phyloP scores from a whole-genome alignment of 2,888 invertebrate genomes.

The Sesia apiformis region DNA sequence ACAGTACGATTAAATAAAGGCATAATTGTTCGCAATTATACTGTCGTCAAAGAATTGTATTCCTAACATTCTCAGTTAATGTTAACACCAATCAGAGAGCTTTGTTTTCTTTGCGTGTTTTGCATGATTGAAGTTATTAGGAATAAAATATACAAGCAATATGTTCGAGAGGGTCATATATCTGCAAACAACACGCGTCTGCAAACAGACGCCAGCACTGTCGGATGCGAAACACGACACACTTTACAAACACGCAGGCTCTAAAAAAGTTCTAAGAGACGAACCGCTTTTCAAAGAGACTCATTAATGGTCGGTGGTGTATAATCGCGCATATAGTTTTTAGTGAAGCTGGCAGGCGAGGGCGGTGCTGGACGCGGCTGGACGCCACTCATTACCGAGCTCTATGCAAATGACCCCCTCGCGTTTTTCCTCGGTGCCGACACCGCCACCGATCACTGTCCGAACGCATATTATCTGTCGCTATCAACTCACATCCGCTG shows the following conservation, averaged over 20 bases:
- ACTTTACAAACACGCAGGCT: neutral
- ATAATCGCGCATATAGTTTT: constrained; percentile 29
- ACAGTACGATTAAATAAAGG: too few relatives aligned
- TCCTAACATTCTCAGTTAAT: too few relatives aligned
- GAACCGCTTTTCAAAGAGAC: constrained; percentile 24
- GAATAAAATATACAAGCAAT: too few relatives aligned
- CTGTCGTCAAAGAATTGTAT: too few relatives aligned
- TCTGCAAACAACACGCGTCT: too few relatives aligned
- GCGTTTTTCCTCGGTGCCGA: constrained; percentile 56
- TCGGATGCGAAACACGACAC: too few relatives aligned
- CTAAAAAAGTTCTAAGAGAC: constrained; percentile 20
- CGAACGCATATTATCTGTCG: constrained; percentile 57
- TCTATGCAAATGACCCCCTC: constrained; percentile 66
- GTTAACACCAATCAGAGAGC: too few relatives aligned
- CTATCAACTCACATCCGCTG: constrained; percentile 67
- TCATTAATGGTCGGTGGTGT: constrained; percentile 19
- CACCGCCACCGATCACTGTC: constrained; percentile 55
- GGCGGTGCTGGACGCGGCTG: constrained; percentile 21
- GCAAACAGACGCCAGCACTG: too few relatives aligned
- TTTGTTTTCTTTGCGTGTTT: too few relatives aligned
- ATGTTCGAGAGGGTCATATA: too few relatives aligned
- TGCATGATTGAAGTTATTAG: too few relatives aligned
- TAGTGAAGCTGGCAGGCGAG: constrained; percentile 23
- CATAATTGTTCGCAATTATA: too few relatives aligned
- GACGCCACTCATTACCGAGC: constrained; percentile 50